Evolutionary conservation across 2,113 vertebrate genomes (phyloP).

Genomic region (Scalopus aquaticus): DNA sequence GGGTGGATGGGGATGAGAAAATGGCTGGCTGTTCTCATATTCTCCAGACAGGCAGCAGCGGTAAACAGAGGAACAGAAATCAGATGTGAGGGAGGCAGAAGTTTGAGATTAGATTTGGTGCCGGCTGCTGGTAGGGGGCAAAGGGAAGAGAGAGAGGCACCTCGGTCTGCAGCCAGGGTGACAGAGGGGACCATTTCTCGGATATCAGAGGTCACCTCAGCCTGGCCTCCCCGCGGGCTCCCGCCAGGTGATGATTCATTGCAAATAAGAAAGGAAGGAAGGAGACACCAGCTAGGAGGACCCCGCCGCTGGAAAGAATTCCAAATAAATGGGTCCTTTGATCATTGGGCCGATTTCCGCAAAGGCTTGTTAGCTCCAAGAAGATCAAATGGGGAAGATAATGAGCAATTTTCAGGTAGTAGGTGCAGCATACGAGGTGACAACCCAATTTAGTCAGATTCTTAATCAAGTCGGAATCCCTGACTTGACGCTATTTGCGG

Average conservation of each 20-base stretch:
- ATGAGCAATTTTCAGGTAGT: constrained; percentile 68
- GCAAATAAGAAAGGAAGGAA: constrained; percentile 42
- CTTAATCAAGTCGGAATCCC: constrained; percentile 70
- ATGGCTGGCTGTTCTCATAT: fast-evolving
- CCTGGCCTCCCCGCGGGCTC: not conserved
- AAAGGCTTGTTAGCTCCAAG: constrained; percentile 51
- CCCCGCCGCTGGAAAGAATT: not conserved
- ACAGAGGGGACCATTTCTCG: fast-evolving
- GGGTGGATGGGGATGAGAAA: fast-evolving
- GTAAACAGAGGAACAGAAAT: not conserved
- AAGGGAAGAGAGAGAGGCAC: fast-evolving
- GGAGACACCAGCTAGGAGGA: not conserved
- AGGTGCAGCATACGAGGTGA: constrained; percentile 59
- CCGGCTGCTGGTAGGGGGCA: not conserved
- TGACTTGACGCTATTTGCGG: constrained; percentile 56
- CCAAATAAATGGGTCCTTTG: constrained; percentile 68
- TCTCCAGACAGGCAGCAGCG: fast-evolving
- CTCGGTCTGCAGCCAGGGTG: not conserved
- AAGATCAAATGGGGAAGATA: constrained; percentile 64
- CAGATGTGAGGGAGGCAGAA: fast-evolving
- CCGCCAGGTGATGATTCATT: not conserved
- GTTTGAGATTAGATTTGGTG: not conserved
- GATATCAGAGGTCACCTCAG: constrained; percentile 53
- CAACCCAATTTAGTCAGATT: constrained; percentile 70
- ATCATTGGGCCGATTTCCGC: constrained; percentile 16